Evolutionary conservation across 2,113 vertebrate genomes (phyloP), one percentile per base, ranked within the genome.

Genomic region (Malurus alboscapulatus): DNA sequence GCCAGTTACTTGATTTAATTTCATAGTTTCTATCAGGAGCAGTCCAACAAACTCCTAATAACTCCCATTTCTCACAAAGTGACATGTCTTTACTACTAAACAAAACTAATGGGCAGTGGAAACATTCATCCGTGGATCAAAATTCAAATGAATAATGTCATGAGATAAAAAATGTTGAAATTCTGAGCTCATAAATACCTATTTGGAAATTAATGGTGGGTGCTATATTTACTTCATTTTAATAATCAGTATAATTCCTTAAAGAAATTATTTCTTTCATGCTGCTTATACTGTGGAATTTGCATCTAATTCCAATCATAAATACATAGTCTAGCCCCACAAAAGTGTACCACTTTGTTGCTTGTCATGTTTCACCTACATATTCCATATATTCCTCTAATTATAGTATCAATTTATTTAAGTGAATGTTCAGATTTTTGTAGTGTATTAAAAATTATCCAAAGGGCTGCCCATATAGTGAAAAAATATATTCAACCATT

Each of bases 41-140:
- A 85, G 61, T 91, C 66, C 32, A 81, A 90, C 55, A 82, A 86
- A 88, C n/a, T 82, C 59, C 54, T 94, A 93, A 93, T 94, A 96
- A 95, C 66, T 92, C 42, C 80, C 57, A 93, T 95, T 96, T 97
- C 96, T 97, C 91, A 90, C 47, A 93, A 30, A 93, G 73, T 91
- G 77, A 50, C 89, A 84, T 71, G 17, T 90, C 75, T 94, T 94
- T 74, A 86, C 36, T 93, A 95, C 92, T 96, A 94, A 94, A 93
- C 76, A 93, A 96, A 97, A 91, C 78, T 95, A 96, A 95, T 87
- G 95, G 97, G 66, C 93, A 97, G 72, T 96, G 75, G 90, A 95
- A 97, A 92, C 32, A 79, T 59, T 93, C 40, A 72, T 92, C 69
- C 75, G 24, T 0, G 5, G 71, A 92, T 93, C 57, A 96, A 61